These are phyloP conservation scores for Drosophila nebulosa DNA, from an alignment of 1,140 invertebrate species.

Conservation along the genomic window DNA sequence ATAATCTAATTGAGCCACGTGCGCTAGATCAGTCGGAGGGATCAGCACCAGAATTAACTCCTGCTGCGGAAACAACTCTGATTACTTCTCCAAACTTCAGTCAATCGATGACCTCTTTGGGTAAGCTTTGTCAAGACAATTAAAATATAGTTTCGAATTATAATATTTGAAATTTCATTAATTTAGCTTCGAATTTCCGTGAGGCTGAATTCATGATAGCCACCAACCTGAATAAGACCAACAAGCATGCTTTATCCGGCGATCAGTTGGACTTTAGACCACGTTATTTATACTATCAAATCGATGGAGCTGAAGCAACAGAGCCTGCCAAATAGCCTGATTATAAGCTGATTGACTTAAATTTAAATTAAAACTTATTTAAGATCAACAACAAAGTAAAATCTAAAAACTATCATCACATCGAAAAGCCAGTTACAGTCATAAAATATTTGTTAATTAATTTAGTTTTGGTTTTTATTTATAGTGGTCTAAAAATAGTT, in stretches of 20 bases:
- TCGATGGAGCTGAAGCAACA: constrained; percentile 31
- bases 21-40: background rate
- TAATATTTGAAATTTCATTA: background rate
- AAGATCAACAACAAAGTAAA: background rate
- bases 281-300: constrained; percentile 71
- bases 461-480: background rate
- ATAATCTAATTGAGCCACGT: constrained; percentile 10
- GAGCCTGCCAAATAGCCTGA: constrained; percentile 7
- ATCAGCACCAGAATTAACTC: constrained; percentile 35
- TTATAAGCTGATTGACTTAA: too few relatives aligned
- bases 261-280: constrained; percentile 62
- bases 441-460: background rate
- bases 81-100: constrained; percentile 25
- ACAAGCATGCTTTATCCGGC: constrained; percentile 58
- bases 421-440: background rate
- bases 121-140: constrained; percentile 20
- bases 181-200: constrained; percentile 51
- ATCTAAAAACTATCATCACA: background rate
- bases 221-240: constrained; percentile 64
- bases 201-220: constrained; percentile 68
- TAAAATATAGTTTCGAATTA: background rate
- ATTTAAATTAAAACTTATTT: too few relatives aligned
- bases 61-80: constrained; percentile 7
- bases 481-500: background rate
- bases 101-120: constrained; percentile 44